Conservation (phyloP, 1,140 invertebrate species). For the Phymastichus coffea region DNA sequence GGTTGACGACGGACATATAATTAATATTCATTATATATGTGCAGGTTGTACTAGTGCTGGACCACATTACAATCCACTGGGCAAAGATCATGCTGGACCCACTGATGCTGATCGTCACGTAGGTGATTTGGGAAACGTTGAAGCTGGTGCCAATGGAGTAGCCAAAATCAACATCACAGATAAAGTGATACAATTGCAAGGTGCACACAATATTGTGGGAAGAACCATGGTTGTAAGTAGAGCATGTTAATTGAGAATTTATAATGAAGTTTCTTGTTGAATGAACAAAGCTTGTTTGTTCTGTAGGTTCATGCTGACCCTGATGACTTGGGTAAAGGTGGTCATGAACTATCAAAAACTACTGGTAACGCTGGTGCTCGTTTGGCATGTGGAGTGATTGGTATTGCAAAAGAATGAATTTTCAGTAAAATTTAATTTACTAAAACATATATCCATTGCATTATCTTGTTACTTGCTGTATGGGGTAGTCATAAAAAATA, state of each 20-base stretch:
- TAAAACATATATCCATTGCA: background rate
- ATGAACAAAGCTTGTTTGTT: constrained; percentile 17
- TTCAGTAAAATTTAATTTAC: constrained; percentile 5
- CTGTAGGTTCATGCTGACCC: constrained; percentile 80
- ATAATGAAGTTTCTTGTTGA: constrained; percentile 5
- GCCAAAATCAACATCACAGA: constrained; percentile 81
- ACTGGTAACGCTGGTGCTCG: constrained; percentile 97
- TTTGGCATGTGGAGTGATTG: constrained; percentile 97
- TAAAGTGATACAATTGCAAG: constrained; percentile 70
- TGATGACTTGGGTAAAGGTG: constrained; percentile 93
- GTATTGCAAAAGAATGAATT: constrained; percentile 63
- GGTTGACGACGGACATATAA: background rate
- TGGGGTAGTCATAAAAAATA: constrained; percentile 5
- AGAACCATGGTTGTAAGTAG: constrained; percentile 80
- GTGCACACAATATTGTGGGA: constrained; percentile 80
- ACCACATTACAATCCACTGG: constrained; percentile 90
- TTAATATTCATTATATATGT: background rate
- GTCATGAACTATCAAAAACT: constrained; percentile 89
- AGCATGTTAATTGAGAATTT: background rate
- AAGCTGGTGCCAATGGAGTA: constrained; percentile 68
- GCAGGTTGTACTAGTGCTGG: constrained; percentile 92
- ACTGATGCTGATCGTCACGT: constrained; percentile 73
- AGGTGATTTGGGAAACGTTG: constrained; percentile 91
- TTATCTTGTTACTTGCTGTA: constrained; percentile 5
- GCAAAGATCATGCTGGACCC: constrained; percentile 85